Conservation (phyloP, 2,113 vertebrate species). For the Cnemophilus loriae region DNA sequence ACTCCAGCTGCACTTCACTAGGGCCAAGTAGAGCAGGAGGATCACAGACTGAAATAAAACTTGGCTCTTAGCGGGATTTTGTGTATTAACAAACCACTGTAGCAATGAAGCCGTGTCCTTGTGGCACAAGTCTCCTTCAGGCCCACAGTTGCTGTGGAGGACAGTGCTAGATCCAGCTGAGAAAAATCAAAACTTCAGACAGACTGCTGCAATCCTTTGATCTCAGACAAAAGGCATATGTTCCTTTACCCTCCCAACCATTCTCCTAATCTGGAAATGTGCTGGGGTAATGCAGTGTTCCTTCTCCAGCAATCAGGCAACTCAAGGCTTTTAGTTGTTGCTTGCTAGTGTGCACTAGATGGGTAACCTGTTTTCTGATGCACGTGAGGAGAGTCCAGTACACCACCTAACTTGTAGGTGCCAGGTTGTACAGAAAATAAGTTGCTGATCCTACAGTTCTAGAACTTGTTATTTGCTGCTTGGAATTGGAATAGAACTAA, state of each 20-base stretch:
- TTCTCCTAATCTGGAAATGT: accelerated
- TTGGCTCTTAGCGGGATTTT: accelerated
- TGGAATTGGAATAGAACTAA: accelerated
- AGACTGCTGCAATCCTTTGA: neutral
- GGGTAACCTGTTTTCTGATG: neutral
- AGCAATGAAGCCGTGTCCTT: accelerated
- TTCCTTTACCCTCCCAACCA: neutral
- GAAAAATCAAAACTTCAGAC: neutral
- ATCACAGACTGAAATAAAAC: neutral
- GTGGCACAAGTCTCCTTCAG: neutral
- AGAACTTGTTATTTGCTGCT: neutral
- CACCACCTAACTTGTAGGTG: neutral
- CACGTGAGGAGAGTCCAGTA: neutral
- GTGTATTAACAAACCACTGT: neutral
- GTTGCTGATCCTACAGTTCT: neutral
- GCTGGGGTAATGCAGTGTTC: neutral
- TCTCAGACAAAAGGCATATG: accelerated
- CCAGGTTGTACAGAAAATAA: neutral
- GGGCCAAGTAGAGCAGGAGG: accelerated
- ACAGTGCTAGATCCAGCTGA: neutral
- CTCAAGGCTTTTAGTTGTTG: neutral
- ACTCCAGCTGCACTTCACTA: neutral
- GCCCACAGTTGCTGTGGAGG: neutral
- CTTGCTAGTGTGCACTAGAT: neutral
- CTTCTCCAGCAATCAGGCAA: accelerated